Base-by-base conservation (phyloP, 2,113 vertebrate species). In the Irena cyanogastra region DNA sequence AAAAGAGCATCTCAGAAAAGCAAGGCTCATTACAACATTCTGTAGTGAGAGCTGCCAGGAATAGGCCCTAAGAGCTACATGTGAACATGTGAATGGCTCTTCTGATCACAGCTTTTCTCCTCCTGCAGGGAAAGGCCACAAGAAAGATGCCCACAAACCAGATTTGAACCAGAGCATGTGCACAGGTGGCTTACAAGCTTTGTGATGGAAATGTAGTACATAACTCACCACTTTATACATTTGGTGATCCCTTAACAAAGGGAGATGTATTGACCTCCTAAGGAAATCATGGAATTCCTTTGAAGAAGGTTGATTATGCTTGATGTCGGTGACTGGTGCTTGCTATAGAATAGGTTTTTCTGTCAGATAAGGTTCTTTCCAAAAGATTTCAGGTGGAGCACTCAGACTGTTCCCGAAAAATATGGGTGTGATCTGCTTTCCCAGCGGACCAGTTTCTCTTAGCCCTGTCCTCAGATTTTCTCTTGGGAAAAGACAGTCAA, bases 1-100 rank as follows among this genome's bases (percentile, higher is more conserved):
- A 87, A 93, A 92, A 63, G 28, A 63, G 21, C 41, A 56, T 87
- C 56, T 93, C n/a, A 64, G 80, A 59, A 90, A 90, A 93, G 39
- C 35, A 61, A 70, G 91, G 66, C 64, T 89, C 57, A 31, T 80
- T 70, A 27, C 19, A 87, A 17, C 17, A 74, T 28, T 30, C 74
- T 39, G 26, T n/a, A 63, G 63, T 26, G 42, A 85, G 61, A 85
- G n/a, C 30, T 69, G 59, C 30, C 39, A 84, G 52, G 42, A 79
- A 24, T 35, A 27, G 60, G 23, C 14, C 50, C 45, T 28, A 19
- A 47, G 37, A 88, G 9, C 50, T 77, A 27, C 52, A 10, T 41
- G 21, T 37, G 52, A 75, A 44, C 21, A 26, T 41, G 21, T 37
- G 52, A 75, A 44, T 19, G 24, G 19, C 39, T 69, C 22, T 82